phyloP scores from a whole-genome alignment of 2,888 invertebrate species.

The Oligia fasciuncula region DNA sequence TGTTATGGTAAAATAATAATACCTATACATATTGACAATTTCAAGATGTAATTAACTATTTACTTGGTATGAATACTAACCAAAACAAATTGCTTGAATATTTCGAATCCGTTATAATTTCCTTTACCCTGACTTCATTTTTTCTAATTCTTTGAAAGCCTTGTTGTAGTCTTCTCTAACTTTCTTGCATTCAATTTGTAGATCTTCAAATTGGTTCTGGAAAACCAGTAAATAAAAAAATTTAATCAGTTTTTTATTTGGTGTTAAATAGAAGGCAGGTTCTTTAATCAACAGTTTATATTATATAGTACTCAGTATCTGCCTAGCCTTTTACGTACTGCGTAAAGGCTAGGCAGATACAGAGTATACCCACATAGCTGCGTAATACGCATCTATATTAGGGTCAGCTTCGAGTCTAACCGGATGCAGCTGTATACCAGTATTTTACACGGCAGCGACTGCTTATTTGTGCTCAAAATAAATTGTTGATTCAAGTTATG shows the following conservation, averaged over 20 bases:
- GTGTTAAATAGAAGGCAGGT: neutral
- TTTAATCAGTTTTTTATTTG: neutral
- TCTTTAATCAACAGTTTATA: neutral
- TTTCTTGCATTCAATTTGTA: conserved; percentile 82
- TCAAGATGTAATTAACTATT: neutral
- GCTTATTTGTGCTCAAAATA: neutral
- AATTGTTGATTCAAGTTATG: neutral
- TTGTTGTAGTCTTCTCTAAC: conserved; percentile 77
- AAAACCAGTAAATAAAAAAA: conserved; percentile 57
- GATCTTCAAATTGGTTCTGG: conserved; percentile 85
- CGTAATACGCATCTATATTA: neutral
- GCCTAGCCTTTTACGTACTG: neutral
- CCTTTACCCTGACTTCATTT: conserved; percentile 51
- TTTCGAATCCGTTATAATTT: neutral
- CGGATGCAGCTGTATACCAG: neutral
- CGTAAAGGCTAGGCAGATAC: too few species aligned
- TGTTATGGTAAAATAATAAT: neutral
- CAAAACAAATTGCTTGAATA: conserved; percentile 3
- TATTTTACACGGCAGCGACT: too few species aligned
- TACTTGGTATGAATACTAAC: conserved; percentile 2
- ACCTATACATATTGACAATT: neutral
- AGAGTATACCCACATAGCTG: too few species aligned
- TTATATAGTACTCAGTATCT: neutral
- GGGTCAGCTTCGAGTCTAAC: neutral
- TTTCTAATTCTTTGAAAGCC: conserved; percentile 68